Evolutionary conservation across 2,113 vertebrate genomes (phyloP).

Genomic region (Bombycilla garrulus): DNA sequence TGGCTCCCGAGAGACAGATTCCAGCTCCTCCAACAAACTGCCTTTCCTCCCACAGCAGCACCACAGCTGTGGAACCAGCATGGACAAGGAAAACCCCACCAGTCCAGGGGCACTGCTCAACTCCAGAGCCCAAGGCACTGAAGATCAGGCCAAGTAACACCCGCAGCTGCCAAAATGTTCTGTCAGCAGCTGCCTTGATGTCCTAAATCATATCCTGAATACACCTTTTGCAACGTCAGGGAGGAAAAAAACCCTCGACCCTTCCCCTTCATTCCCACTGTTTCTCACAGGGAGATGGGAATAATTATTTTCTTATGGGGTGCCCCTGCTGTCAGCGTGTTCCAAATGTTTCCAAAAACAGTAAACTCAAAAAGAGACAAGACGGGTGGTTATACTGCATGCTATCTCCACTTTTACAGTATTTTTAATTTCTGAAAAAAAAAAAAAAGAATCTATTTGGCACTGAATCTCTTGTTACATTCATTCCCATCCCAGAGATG

Average conservation of each 20-base stretch:
- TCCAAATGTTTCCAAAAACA: neutral
- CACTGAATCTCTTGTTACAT: neutral
- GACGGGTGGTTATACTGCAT: rapidly evolving
- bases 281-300: neutral
- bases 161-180: neutral
- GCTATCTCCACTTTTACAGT: neutral
- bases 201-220: neutral
- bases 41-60: neutral
- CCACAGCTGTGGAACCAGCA: neutral
- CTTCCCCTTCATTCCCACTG: neutral
- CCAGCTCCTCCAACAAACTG: neutral
- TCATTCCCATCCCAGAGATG: neutral
- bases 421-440: neutral
- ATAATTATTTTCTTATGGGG: rapidly evolving
- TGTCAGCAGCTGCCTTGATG: neutral
- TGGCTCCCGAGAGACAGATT: neutral
- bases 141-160: neutral
- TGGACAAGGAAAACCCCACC: neutral
- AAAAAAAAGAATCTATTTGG: rapidly evolving
- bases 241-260: rapidly evolving
- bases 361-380: neutral
- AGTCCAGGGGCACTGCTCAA: neutral
- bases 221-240: rapidly evolving
- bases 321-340: neutral
- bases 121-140: neutral